A percentile compares a stretch with the other conserved stretches of the same genome.
Evolutionary conservation across 1,140 invertebrate species (phyloP).

Genomic region (Drosophila ficusphila): DNA sequence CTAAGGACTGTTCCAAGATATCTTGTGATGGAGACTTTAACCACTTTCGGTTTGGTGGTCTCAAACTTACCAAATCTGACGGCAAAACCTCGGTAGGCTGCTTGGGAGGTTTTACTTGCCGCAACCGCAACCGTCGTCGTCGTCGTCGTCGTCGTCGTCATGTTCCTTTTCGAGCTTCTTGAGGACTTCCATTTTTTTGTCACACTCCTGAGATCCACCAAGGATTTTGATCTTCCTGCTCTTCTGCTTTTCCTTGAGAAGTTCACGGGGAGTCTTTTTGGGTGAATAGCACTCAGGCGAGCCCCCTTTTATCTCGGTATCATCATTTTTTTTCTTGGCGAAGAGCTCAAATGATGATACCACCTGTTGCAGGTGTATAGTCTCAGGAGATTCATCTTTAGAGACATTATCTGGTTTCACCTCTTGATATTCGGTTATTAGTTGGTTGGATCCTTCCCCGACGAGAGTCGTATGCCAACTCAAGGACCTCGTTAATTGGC

Average conservation of each 20-base stretch:
- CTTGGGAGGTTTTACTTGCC: not conserved
- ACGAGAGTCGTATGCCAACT: not conserved
- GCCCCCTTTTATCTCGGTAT: slow-evolving; percentile 19
- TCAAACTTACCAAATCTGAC: slow-evolving; percentile 22
- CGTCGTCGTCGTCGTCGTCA: not conserved
- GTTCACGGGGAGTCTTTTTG: slow-evolving; percentile 7
- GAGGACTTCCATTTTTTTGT: slow-evolving; percentile 3
- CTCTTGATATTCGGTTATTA: not conserved
- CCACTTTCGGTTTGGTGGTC: not conserved
- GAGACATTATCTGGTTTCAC: not conserved
- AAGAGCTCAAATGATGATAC: slow-evolving; percentile 3
- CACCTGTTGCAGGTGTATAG: not conserved
- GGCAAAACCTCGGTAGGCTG: not conserved
- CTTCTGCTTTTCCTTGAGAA: slow-evolving; percentile 9
- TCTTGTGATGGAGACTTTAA: too few relatives aligned
- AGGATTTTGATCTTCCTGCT: slow-evolving; percentile 3
- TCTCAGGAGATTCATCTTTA: not conserved
- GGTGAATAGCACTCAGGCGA: not conserved
- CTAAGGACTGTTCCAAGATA: too few relatives aligned
- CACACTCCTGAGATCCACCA: slow-evolving; percentile 17
- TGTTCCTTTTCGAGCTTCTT: not conserved
- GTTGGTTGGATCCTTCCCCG: not conserved
- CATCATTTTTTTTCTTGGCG: slow-evolving; percentile 10
- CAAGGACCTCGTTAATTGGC: not conserved
- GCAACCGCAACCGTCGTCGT: slow-evolving; percentile 10